phyloP scores from a whole-genome alignment of 2,113 vertebrate genomes.

The Actinemys pallida region DNA sequence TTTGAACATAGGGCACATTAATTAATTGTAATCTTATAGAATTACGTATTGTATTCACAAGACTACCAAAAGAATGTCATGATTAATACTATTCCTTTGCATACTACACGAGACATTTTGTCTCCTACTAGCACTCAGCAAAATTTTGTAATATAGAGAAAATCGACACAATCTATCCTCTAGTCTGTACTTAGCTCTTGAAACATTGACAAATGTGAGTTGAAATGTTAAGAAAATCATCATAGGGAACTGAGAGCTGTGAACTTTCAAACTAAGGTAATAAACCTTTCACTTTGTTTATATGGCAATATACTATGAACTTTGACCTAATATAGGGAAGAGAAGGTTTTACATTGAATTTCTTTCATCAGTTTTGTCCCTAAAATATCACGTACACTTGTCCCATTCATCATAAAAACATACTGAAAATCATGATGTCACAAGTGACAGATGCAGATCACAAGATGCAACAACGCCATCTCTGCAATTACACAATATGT shows the following conservation, averaged over 20 bases:
- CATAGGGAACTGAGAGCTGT: background rate
- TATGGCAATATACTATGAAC: rapidly evolving
- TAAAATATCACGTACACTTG: background rate
- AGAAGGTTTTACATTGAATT: background rate
- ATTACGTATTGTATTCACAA: slow-evolving; percentile 5
- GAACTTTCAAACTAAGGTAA: background rate
- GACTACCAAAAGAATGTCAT: background rate
- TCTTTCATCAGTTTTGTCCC: background rate
- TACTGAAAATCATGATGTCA: background rate
- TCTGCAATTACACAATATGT: background rate
- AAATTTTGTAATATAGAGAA: slow-evolving; percentile 16
- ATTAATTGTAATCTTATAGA: background rate
- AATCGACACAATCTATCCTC: slow-evolving; percentile 41
- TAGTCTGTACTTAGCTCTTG: rapidly evolving
- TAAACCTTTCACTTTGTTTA: background rate
- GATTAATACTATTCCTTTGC: slow-evolving; percentile 6
- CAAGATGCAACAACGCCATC: background rate
- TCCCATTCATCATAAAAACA: background rate
- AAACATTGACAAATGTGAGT: background rate
- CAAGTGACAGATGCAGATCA: background rate
- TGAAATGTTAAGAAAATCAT: background rate
- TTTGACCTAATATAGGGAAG: background rate
- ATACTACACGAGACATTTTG: slow-evolving; percentile 24
- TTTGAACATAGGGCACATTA: background rate
- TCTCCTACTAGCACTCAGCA: slow-evolving; percentile 15